Evolutionary conservation across 2,888 invertebrate species (phyloP).

Genomic region (Linyphia triangularis): DNA sequence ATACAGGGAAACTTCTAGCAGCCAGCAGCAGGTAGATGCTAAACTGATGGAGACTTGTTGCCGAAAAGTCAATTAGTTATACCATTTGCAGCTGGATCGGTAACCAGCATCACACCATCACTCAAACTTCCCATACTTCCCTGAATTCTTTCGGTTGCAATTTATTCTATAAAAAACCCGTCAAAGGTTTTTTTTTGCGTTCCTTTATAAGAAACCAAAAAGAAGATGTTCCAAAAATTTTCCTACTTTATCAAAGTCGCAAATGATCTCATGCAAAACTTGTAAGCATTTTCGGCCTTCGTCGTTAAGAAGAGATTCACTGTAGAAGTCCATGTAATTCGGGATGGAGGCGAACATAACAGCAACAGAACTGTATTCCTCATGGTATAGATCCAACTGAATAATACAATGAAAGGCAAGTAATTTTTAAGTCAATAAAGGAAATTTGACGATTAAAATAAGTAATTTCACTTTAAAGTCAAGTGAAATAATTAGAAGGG

Average conservation of each 20-base stretch:
- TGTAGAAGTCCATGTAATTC: constrained; percentile 84
- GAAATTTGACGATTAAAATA: too few species aligned
- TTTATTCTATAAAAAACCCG: not conserved
- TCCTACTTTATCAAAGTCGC: constrained; percentile 77
- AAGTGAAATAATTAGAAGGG: too few species aligned
- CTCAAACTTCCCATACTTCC: not conserved
- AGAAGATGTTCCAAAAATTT: not conserved
- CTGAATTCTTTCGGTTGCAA: not conserved
- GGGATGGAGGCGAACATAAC: constrained; percentile 99
- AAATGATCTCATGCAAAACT: constrained; percentile 77
- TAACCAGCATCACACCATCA: too few species aligned
- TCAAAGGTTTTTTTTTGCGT: not conserved
- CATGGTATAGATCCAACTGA: constrained; percentile 79
- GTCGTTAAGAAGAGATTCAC: constrained; percentile 76
- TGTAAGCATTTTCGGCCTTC: constrained; percentile 76
- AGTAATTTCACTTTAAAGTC: too few species aligned
- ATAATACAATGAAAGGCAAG: too few species aligned
- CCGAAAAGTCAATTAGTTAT: too few species aligned
- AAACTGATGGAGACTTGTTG: too few species aligned
- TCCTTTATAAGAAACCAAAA: not conserved
- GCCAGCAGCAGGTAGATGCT: too few species aligned
- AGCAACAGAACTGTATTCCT: constrained; percentile 91
- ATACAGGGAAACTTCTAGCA: too few species aligned
- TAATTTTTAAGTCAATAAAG: too few species aligned
- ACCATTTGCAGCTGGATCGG: too few species aligned